Percentiles rank a stretch among this genome's conserved stretches.
These are phyloP conservation scores for Corvus moneduloides DNA, from an alignment of 2,113 vertebrate genomes.

Conservation along the genomic window DNA sequence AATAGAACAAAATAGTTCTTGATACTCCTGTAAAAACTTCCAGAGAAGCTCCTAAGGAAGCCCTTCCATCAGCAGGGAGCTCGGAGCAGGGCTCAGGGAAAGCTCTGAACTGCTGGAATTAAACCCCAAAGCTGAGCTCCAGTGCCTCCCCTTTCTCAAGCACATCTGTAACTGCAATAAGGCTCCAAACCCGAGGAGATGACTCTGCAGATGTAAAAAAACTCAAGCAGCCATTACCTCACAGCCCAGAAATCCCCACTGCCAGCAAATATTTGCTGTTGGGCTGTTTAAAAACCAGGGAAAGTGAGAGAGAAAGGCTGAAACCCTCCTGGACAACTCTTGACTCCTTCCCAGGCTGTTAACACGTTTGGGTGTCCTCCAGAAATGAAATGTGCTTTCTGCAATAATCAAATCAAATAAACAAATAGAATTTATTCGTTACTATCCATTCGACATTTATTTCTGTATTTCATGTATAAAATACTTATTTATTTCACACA, in stretches of 20 bases:
- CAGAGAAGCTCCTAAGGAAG: not conserved
- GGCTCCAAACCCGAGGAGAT: conserved; percentile 48
- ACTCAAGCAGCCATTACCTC: conserved; percentile 31
- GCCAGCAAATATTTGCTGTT: conserved; percentile 43
- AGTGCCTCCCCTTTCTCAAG: not conserved
- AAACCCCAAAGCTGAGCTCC: not conserved
- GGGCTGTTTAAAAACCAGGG: not conserved
- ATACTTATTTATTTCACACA: not conserved
- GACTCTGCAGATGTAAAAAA: conserved; percentile 41
- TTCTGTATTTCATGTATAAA: not conserved
- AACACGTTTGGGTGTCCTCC: not conserved
- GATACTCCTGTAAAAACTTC: rapidly evolving
- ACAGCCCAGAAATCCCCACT: conserved; percentile 23
- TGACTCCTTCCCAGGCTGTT: not conserved
- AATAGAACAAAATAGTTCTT: not conserved
- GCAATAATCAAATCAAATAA: not conserved
- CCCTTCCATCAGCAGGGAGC: not conserved
- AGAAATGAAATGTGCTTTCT: not conserved
- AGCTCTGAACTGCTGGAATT: rapidly evolving
- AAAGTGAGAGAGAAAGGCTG: not conserved
- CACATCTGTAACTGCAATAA: conserved; percentile 9
- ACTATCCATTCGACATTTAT: not conserved
- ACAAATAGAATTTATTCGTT: not conserved
- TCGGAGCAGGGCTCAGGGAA: not conserved
- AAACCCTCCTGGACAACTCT: not conserved